Base-by-base conservation (phyloP, 2,113 vertebrate genomes). In the Hylia prasina region DNA sequence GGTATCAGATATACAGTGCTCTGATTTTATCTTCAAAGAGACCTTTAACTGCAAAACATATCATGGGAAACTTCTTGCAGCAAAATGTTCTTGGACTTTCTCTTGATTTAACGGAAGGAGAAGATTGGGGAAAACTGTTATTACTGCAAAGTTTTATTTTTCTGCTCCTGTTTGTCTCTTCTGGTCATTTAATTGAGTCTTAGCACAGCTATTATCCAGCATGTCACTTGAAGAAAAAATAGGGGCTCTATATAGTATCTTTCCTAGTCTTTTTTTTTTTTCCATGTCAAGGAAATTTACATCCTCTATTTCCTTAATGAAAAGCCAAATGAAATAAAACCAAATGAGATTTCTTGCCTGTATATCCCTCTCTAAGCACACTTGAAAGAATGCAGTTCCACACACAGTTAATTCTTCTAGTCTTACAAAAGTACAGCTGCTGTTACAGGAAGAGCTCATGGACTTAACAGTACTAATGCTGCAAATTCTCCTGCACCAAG, bases 381-480 rank as follows among this genome's bases (percentile, higher is more conserved):
- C 33, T 13, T 58, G 37, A 87, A 89, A 82, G 48, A 69, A 64
- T 8, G 10, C 28, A 65, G 53, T 45, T 89, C 65, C n/a, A 69
- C 53, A 83, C 13, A 82, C 9, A 75, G 65, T 84, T 88, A 90
- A 92, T 88, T 92, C 75, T 82, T 78, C 47, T 25, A 78, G 63
- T 53, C 80, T 57, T 63, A 79, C 19, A 56, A 68, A 28, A 71
- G 61, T 39, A 77, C 77, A 95, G 77, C 92, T 90, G 84, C 84
- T 90, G 56, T 63, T 85, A 86, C 42, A 81, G 91, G 70, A 93
- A 85, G 56, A 91, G 87, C 60, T 93, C 96, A 88, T 5, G 48
- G 79, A 93, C 72, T 80, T 89, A 95, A 66, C 58, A 81, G 68
- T 24, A 77, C 54, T 80, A 96, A 93, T 19, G 13, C 63, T 63